Evolutionary conservation across 1,140 invertebrate genomes (phyloP), one percentile per base, ranked within the genome.

Genomic region (Leptoteleia sp.): DNA sequence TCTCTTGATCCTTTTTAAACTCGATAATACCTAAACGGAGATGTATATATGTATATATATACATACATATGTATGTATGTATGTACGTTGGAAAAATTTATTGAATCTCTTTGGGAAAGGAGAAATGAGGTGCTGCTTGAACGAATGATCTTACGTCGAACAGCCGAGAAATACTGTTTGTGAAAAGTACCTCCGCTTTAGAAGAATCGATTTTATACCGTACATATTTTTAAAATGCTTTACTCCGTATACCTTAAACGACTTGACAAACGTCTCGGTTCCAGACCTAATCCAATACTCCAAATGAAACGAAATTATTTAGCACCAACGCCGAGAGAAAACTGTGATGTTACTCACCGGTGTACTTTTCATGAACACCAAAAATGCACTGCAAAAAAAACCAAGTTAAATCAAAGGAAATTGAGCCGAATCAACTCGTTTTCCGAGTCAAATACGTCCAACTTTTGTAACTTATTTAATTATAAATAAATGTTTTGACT

Each of bases 1-100:
- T 59, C 38, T 43, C 54, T 61, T 67, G 64, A 80, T 79, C 73
- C 65, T 80, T 52, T 48, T 71, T 45, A 22, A 45, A 71, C 73
- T 83, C 79, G 81, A 81, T 82, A 83, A 82, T 80, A 75, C 76
- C 57, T 48, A 70, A 72, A 57, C 37, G 25, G 31, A 45, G 65
- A 45, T 59, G 68, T 79, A 79, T n/a, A n/a, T n/a, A n/a, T n/a
- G n/a, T n/a, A n/a, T n/a, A n/a, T n/a, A n/a, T n/a, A n/a, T n/a
- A n/a, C n/a, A n/a, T n/a, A n/a, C n/a, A n/a, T n/a, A n/a, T n/a
- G n/a, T n/a, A n/a, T n/a, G n/a, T n/a, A n/a, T n/a, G n/a, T 76
- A 67, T 72, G 67, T 71, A 40, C 40, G 61, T 64, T 70, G 67
- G 61, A 70, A 45, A 70, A 84, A 84, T 84, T 84, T 84, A 84